Conservation (phyloP, 2,113 vertebrate genomes). For the Marmota flaviventris region DNA sequence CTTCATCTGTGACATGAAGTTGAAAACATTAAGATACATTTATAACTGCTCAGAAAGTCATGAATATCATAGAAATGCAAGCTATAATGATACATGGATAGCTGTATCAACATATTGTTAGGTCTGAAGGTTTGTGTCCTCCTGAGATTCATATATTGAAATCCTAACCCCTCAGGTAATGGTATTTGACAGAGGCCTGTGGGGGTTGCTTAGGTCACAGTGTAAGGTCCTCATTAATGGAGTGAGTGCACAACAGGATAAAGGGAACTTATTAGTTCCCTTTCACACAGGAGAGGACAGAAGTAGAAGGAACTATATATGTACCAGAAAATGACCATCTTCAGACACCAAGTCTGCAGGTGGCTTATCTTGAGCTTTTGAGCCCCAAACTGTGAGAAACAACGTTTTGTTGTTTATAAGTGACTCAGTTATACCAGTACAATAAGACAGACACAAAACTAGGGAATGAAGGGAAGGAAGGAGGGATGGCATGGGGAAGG, state of each 20-base stretch:
- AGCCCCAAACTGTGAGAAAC: neutral
- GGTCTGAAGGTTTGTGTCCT: neutral
- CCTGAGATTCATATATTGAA: neutral
- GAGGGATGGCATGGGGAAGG: too few relatives aligned
- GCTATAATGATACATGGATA: neutral
- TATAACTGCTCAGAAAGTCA: neutral
- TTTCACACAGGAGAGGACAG: neutral
- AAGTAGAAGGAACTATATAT: neutral
- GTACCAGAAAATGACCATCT: neutral
- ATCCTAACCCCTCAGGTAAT: neutral
- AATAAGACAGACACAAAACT: neutral
- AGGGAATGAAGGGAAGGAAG: too few relatives aligned
- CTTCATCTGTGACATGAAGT: neutral
- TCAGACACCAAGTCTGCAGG: neutral
- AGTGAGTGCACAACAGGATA: too few relatives aligned
- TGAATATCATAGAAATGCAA: neutral
- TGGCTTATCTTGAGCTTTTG: neutral
- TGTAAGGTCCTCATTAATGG: too few relatives aligned
- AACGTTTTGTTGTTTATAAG: neutral
- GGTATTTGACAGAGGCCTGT: too few relatives aligned
- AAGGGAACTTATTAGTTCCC: neutral
- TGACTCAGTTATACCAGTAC: neutral
- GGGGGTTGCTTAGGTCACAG: too few relatives aligned
- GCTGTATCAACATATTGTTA: neutral
- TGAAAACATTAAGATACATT: neutral